Evolutionary conservation across 2,113 vertebrate species (phyloP), one percentile per base, ranked within the genome.

Genomic region (Asarcornis scutulata): DNA sequence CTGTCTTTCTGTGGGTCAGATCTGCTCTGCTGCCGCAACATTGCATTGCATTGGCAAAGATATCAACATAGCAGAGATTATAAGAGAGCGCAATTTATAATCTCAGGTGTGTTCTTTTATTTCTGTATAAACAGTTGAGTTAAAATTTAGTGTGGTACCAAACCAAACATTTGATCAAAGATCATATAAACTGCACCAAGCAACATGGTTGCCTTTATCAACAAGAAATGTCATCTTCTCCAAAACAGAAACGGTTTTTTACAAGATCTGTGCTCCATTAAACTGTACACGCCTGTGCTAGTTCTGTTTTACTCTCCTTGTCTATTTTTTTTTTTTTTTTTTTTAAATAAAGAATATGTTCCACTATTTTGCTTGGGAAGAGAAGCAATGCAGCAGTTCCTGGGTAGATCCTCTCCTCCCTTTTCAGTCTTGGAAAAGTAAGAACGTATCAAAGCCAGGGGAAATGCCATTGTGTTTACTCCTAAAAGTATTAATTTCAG

Each of bases 401-500:
- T 85, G n/a, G 14, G 71, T 91, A 95, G 75, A 88, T 69, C 15
- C 66, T 89, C 63, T 83, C 66, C 77, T 84, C 50, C 53, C 73
- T 89, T 92, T 92, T 55, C 84, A 85, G 36, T 38, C 63, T 83
- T 94, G 94, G 93, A 94, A 94, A 95, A 88, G 66, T 62, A 91
- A 76, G 87, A 91, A 85, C n/a, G 15, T 56, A 85, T 80, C 40
- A 91, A 92, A 95, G 89, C 87, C 63, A 95, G 84, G 73, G 82
- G 83, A 96, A 93, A 95, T 95, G 82, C 86, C 94, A 80, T 55
- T 87, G 78, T 66, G 25, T 89, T 95, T 95, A 85, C 34, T 84
- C 23, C 64, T 59, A 14, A 82, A 86, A 44, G 69, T 91, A 95
- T 91, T 79, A 56, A 89, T 84, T 95, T 91, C 91, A 91, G 74